Base-by-base conservation (phyloP, 2,797 vertebrate species). In the Melanotaenia maccullochi region DNA sequence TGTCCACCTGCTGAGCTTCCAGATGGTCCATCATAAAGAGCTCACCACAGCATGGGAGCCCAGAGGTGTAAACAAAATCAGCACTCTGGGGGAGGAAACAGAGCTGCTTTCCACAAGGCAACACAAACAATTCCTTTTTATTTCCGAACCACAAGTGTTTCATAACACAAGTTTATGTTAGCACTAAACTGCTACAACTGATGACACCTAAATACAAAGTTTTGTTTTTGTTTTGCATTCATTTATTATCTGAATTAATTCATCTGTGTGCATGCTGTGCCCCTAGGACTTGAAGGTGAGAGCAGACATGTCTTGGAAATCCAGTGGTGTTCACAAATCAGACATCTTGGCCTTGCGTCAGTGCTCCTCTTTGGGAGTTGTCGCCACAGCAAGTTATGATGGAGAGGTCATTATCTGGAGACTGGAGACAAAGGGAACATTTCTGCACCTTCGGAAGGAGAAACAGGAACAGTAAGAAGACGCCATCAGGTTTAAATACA, bases 361-460 rank as follows among this genome's bases (percentile, higher is more conserved):
- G 51, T 86, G 87, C 59, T 71, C 85, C 1, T 52, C 74, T 65
- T 71, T 92, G 68, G 84, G 83, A 11, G 47, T 87, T 6, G 28
- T 90, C 36, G 88, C 90, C 64, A 90, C 88, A 0, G 88, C 78
- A 0, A 86, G 81, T 60, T 62, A 79, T 11, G 81, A 86, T 35
- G 89, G 88, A 68, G 83, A 89, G 52, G 69, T 72, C 30, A 59
- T 90, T 0, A 33, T 89, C 59, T 92, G 91, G 91, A 91, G 85
- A 71, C 36, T 84, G 80, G 89, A 89, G 64, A 90, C 83, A 0
- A 84, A 87, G 24, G 80, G 75, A 70, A 79, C 83, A 0, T 12
- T 72, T 62, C 66, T 87, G 5, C 74, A 71, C 18, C 71, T 90
- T 9, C 82, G 66, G 30, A 63, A 63, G 22, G 63, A 82, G 18